Conservation (phyloP, 2,113 vertebrate species). For the Syrmaticus mikado region DNA sequence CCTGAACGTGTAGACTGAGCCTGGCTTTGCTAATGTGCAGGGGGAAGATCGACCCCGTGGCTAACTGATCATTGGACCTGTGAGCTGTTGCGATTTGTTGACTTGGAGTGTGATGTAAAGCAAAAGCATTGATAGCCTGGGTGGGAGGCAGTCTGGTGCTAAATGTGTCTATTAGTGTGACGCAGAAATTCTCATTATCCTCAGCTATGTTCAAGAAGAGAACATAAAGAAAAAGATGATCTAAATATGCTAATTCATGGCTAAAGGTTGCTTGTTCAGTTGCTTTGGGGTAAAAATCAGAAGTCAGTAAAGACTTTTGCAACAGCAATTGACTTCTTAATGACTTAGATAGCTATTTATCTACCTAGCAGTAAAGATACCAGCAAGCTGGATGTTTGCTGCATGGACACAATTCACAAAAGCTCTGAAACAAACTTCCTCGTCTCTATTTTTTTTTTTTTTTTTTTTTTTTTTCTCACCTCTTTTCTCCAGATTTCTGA, state of each 20-base stretch:
- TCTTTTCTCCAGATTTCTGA: constrained; percentile 83
- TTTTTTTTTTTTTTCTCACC: background rate
- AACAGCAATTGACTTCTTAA: background rate
- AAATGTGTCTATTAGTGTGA: background rate
- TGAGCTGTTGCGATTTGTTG: background rate
- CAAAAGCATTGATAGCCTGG: background rate
- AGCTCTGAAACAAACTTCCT: background rate
- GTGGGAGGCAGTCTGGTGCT: background rate
- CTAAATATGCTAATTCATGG: background rate
- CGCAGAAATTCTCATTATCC: background rate
- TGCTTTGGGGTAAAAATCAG: background rate
- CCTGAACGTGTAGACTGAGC: background rate
- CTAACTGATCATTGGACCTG: background rate
- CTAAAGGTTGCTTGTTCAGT: background rate
- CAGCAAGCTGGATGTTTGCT: background rate
- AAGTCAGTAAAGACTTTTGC: background rate
- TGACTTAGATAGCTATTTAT: background rate
- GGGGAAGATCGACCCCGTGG: background rate
- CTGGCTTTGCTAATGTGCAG: background rate
- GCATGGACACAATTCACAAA: background rate
- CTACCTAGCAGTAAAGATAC: background rate
- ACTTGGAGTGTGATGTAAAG: background rate
- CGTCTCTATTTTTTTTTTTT: background rate
- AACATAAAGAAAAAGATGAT: background rate
- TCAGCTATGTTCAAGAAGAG: background rate